These are phyloP conservation scores for Cynaeus angustus DNA, from an alignment of 2,888 invertebrate genomes.

Conservation along the genomic window DNA sequence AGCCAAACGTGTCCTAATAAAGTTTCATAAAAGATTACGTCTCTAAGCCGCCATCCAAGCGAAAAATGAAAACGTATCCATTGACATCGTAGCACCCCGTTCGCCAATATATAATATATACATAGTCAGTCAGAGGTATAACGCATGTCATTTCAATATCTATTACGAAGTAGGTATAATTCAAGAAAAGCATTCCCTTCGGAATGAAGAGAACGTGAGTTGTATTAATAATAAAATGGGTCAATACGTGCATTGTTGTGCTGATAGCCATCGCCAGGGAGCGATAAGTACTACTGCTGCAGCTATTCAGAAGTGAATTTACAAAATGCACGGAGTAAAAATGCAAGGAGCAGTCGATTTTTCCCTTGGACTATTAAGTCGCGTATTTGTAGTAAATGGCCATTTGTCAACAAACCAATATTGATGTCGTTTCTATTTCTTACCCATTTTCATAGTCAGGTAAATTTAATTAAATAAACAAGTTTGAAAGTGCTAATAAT, in stretches of 20 bases:
- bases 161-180: constrained; percentile 38
- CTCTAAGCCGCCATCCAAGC: constrained; percentile 1
- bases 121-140: constrained; percentile 26
- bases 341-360: too few relatives aligned
- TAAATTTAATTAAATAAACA: too few relatives aligned
- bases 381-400: too few relatives aligned
- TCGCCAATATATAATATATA: constrained; percentile 22
- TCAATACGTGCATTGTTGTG: constrained; percentile 54
- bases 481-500: too few relatives aligned
- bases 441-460: too few relatives aligned
- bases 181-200: constrained; percentile 40
- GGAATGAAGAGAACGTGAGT: constrained; percentile 37
- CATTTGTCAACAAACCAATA: too few relatives aligned
- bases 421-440: too few relatives aligned
- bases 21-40: constrained; percentile 13
- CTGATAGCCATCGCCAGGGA: constrained; percentile 51
- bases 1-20: constrained; percentile 11
- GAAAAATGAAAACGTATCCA: constrained; percentile 33
- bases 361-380: too few relatives aligned
- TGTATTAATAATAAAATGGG: constrained; percentile 52
- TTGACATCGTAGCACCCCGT: constrained; percentile 12
- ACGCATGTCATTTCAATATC: constrained; percentile 32
- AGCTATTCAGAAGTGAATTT: constrained; percentile 28
- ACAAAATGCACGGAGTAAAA: too few relatives aligned
- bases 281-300: constrained; percentile 44